Conservation (phyloP, 2,888 invertebrate species). For the Antitype chi region DNA sequence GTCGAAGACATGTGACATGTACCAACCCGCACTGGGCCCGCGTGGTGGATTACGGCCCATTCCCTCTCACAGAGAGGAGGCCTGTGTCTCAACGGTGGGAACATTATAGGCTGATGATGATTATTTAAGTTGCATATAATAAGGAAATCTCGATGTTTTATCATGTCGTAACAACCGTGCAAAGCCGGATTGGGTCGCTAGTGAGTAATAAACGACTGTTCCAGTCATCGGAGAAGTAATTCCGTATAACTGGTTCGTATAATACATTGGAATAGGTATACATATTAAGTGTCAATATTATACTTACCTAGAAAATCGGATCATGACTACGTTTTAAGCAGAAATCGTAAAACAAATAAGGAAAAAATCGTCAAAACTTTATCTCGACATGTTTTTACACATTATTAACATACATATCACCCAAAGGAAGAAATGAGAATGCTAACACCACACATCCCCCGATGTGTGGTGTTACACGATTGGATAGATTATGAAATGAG, state of each 20-base stretch:
- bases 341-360: background rate
- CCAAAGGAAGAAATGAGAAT: constrained; percentile 91
- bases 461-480: no score
- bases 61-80: no score
- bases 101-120: no score
- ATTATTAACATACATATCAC: constrained; percentile 89
- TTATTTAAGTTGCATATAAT: background rate
- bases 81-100: no score
- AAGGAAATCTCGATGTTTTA: background rate
- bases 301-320: background rate
- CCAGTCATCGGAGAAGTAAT: background rate
- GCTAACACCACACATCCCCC: no score
- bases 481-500: no score
- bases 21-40: no score
- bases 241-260: background rate
- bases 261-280: background rate
- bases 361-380: background rate
- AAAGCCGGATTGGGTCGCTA: background rate
- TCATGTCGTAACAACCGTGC: background rate
- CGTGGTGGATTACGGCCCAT: no score
- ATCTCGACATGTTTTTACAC: background rate
- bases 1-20: no score
- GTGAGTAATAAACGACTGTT: background rate
- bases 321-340: background rate
- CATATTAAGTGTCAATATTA: constrained; percentile 1